Base-by-base conservation (phyloP, 2,888 invertebrate genomes). In the Lymantria dispar region DNA sequence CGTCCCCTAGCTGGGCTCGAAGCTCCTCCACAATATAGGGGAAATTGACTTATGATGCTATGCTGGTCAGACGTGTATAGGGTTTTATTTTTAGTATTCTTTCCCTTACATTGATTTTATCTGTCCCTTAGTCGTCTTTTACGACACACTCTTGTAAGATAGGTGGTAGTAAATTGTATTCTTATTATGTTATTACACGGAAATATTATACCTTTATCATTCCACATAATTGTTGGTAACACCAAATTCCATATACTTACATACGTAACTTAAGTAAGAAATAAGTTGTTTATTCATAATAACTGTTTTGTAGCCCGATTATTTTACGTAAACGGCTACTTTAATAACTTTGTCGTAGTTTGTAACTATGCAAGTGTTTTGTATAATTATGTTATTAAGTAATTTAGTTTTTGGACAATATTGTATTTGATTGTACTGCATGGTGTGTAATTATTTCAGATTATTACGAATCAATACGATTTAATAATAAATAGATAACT, bases 361-460 rank as follows among this genome's bases (percentile, higher is more conserved):
- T 31, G 31, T 12, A 46, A 46, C 30, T 46, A 14, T 9, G 14
- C 31, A 40, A 39, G 45, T 45, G 30, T 29, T 38, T 22, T 8
- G 1, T 12, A 43, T 46, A 52, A 58, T 60, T 60, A 47, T 39
- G 47, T 49, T 51, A 62, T 63, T 56, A 54, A 63, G 64, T 39
- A 59, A 62, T 62, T 62, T 39, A 45, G 13, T 14, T 47, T n/a
- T 46, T 31, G 7, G 11, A 15, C 13, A 38, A 56, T 58, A 31
- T 11, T 1, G 12, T 31, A 13, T 41, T 46, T 54, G 41, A 58
- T 50, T 50, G 10, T 29, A 45, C n/a, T 13, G 10, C 10, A 39
- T 30, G 2, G 30, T 39, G 12, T 39, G 45, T 45, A 8, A 15
- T 22, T 37, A 13, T n/a, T 37, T 8, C 14, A n/a, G 13, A 36